Percentiles rank a stretch among this genome's conserved stretches.
These are phyloP conservation scores for Agonopterix arenella DNA, from an alignment of 2,888 invertebrate species.

Conservation along the genomic window DNA sequence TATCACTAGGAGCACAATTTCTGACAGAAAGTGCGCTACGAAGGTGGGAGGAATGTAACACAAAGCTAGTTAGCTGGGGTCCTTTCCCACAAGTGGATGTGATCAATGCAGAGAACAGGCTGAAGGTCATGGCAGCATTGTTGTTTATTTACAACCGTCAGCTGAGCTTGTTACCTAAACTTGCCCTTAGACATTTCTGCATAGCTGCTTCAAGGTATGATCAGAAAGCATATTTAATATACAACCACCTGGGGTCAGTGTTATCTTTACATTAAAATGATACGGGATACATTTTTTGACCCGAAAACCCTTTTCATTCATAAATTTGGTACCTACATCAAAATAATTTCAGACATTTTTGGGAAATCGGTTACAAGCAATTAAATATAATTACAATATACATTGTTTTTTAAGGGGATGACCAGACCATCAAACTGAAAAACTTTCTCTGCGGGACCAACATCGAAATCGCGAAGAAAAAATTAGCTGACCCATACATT, in stretches of 20 bases:
- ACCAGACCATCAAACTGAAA: too few species aligned
- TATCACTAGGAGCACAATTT: slow-evolving; percentile 85
- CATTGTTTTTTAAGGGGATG: too few species aligned
- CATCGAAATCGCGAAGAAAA: too few species aligned
- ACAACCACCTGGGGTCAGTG: background rate
- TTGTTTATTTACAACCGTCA: slow-evolving; percentile 93
- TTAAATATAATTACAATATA: too few species aligned
- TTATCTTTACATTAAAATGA: too few species aligned
- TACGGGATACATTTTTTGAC: too few species aligned
- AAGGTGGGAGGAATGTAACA: slow-evolving; percentile 92
- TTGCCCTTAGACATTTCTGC: slow-evolving; percentile 87
- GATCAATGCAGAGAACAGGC: slow-evolving; percentile 93
- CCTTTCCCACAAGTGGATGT: slow-evolving; percentile 93
- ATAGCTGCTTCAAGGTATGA: slow-evolving; percentile 85
- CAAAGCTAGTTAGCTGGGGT: slow-evolving; percentile 92
- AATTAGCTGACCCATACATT: too few species aligned
- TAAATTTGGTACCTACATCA: too few species aligned
- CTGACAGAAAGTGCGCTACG: slow-evolving; percentile 90
- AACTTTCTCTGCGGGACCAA: too few species aligned
- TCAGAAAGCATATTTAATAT: background rate
- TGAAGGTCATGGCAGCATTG: slow-evolving; percentile 92
- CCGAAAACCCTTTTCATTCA: too few species aligned
- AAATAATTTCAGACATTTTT: too few species aligned
- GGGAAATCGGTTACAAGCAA: too few species aligned
- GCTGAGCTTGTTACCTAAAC: slow-evolving; percentile 86